Evolutionary conservation across 1,140 invertebrate genomes (phyloP), one percentile per base, ranked within the genome.

Genomic region (Musca vetustissima): DNA sequence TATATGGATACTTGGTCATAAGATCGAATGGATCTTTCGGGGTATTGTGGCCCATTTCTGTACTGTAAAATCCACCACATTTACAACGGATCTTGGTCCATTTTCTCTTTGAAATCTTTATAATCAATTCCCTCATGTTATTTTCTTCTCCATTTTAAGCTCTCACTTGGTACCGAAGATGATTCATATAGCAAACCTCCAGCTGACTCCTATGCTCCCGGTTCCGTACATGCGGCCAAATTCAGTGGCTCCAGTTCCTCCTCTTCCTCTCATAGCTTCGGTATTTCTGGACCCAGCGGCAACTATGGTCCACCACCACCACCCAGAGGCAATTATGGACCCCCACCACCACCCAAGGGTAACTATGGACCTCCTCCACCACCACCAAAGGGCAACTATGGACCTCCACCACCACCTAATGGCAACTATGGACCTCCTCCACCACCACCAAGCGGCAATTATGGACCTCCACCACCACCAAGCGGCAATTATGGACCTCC

Each of bases 401-500:
- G 25, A 48, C 68, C 68, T 24, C 68, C 67, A 48, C 59, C 68
- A 72, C 68, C 59, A 53, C 61, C 9, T 8, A 67, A 49, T 4
- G 73, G 68, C 0, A 74, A 74, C 67, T 74, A 69, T 13, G 66
- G 70, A 21, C 72, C 72, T 0, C 69, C 70, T 0, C 70, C 70
- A 19, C 67, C 67, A 69, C 66, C 73, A 13, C 67, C 71, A 3
- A 53, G 19, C 9, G 71, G 57, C 7, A 72, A 72, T 15, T 86
- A 86, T 19, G 84, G 84, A 21, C 86, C 87, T 13, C 85, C 88
- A 11, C 77, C 80, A 22, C 79, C 80, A 6, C 73, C 76, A 4
- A 77, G 74, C 36, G 79, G 79, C 22, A 72, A 73, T 72, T 72
- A 77, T 80, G 79, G 77, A 4, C 73, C 75, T 4, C 76, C 73